Evolutionary conservation across 2,888 invertebrate species (phyloP), one percentile per base, ranked within the genome.

Genomic region (Drosophila neonasuta): DNA sequence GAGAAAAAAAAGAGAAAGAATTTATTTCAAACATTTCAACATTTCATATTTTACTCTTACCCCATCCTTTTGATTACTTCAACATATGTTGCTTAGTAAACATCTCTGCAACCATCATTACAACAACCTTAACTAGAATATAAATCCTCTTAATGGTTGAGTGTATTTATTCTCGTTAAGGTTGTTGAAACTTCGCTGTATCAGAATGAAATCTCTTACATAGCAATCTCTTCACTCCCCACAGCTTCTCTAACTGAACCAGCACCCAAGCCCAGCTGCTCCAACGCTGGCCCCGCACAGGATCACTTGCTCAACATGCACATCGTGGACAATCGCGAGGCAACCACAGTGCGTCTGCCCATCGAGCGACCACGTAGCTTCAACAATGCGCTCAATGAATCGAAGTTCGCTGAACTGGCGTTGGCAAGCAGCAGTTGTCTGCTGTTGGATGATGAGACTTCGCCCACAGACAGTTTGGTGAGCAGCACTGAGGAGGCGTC

Each of bases 381-480:
- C 0, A 86, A 87, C 63, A 87, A 88, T 57, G 86, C 78, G 51
- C 74, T 90, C 34, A 88, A 88, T 17, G 91, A 91, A 64, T 83
- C 87, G 2, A 95, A 95, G 80, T 96, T 96, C 79, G 96, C 95
- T 0, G 92, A 93, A 63, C 92, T 95, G 86, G 94, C 94, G 2
- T 94, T 95, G 50, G 95, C 94, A 69, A 87, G 57, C 15, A 94
- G 94, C 44, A 93, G 93, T 0, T 93, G 94, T 63, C 90, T 96
- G 41, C 91, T 96, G 34, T 91, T 96, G 32, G 96, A 96, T 72
- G 96, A 96, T 81, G 96, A 96, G 88, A 95, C 95, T 0, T 96
- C 96, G 0, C 96, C 96, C 11, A 95, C 95, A 0, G 96, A 96
- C 79, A 96, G 96, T 87, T 91, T 96, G 52, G 94, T 95, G 69